Percentiles rank a stretch among this genome's conserved stretches.
Evolutionary conservation across 1,140 invertebrate species (phyloP).

Genomic region (Penaeus japonicus): DNA sequence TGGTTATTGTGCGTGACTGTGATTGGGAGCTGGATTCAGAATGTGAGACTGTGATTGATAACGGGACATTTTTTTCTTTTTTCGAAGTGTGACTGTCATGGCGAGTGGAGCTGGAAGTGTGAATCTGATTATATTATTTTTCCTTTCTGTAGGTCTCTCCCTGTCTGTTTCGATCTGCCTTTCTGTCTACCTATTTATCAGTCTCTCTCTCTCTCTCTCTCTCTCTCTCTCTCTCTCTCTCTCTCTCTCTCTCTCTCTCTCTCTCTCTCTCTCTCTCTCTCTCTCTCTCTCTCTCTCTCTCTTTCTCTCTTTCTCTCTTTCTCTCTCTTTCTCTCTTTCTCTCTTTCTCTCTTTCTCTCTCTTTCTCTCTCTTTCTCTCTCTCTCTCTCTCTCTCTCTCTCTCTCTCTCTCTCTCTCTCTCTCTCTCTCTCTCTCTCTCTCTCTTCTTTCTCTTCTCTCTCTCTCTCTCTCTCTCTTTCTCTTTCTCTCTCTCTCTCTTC

Average conservation of each 20-base stretch:
- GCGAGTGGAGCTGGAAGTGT: too few species aligned
- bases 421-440: background rate
- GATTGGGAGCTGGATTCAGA: too few species aligned
- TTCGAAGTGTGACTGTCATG: too few species aligned
- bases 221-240: background rate
- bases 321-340: conserved; percentile 33
- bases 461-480: background rate
- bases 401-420: background rate
- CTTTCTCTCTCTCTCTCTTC: background rate
- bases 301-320: conserved; percentile 20
- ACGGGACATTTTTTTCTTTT: too few species aligned
- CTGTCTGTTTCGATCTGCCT: background rate
- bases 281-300: conserved; percentile 17
- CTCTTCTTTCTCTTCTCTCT: too few species aligned
- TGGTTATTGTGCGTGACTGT: too few species aligned
- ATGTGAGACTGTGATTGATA: too few species aligned
- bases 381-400: background rate
- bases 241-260: background rate
- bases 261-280: too few species aligned
- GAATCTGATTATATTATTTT: too few species aligned
- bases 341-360: conserved; percentile 18
- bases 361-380: conserved; percentile 1
- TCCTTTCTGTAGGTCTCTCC: background rate
- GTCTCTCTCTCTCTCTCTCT: background rate
- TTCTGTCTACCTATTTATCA: background rate